These are phyloP conservation scores for Enteromius anoplus DNA, from an alignment of 2,797 vertebrate species.

Conservation along the genomic window DNA sequence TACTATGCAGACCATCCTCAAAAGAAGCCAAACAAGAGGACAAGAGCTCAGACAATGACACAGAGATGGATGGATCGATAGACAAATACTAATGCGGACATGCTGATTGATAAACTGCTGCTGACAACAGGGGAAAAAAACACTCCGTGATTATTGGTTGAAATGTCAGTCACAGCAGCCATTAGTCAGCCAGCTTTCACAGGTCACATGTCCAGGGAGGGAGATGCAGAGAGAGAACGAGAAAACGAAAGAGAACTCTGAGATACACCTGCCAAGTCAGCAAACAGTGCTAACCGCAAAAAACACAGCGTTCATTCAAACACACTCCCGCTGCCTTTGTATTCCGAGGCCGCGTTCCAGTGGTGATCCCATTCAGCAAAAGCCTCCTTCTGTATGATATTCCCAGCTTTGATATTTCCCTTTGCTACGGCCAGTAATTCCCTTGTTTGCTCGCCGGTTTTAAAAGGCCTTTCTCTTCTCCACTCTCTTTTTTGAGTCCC, in stretches of 20 bases:
- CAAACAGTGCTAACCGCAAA: conserved; percentile 50
- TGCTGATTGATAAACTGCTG: conserved; percentile 84
- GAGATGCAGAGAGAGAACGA: conserved; percentile 9
- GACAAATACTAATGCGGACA: conserved; percentile 82
- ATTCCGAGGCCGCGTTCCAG: conserved; percentile 36
- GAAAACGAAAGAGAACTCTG: conserved; percentile 16
- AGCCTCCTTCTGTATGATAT: conserved; percentile 48
- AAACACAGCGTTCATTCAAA: conserved; percentile 37
- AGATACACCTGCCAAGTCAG: conserved; percentile 51
- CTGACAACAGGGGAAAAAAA: conserved; percentile 80
- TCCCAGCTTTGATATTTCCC: conserved; percentile 57
- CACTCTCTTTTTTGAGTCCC: conserved; percentile 53
- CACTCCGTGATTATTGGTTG: conserved; percentile 81
- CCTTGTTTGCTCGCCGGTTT: conserved; percentile 56
- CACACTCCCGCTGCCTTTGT: conserved; percentile 42
- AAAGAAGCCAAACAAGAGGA: conserved; percentile 67
- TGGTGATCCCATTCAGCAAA: conserved; percentile 56
- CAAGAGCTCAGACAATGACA: conserved; percentile 66
- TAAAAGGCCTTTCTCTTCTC: conserved; percentile 54
- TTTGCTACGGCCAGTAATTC: conserved; percentile 59
- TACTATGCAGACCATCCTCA: conserved; percentile 69
- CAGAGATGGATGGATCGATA: conserved; percentile 76
- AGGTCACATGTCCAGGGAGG: conserved; percentile 74
- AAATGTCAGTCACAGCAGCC: conserved; percentile 81
- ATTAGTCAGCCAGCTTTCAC: conserved; percentile 71